Percentiles rank a stretch among this genome's conserved stretches.
These are phyloP conservation scores for Pyrgus malvae DNA, from an alignment of 2,888 invertebrate genomes.

Conservation along the genomic window DNA sequence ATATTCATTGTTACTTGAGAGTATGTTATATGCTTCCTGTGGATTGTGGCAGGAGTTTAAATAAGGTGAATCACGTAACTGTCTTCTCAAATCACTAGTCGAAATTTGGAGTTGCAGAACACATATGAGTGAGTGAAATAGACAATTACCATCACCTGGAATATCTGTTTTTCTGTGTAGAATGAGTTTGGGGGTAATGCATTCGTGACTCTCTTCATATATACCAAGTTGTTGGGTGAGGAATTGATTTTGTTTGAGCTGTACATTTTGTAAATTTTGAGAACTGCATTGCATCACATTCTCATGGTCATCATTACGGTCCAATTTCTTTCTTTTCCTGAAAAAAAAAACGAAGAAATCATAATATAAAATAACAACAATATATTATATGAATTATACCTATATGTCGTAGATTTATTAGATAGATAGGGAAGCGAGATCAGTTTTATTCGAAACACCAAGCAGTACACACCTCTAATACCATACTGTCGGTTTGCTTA, in stretches of 20 bases:
- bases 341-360: slow-evolving; percentile 41
- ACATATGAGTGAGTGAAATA: slow-evolving; percentile 42
- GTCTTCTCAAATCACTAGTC: slow-evolving; percentile 45
- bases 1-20: slow-evolving; percentile 42
- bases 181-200: slow-evolving; percentile 43
- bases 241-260: slow-evolving; percentile 36
- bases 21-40: slow-evolving; percentile 45
- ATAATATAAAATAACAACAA: slow-evolving; percentile 40
- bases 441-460: no score
- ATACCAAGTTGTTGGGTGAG: slow-evolving; percentile 30
- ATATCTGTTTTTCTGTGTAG: slow-evolving; percentile 43
- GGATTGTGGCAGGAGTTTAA: slow-evolving; percentile 49
- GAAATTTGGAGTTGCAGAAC: slow-evolving; percentile 46
- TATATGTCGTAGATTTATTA: no score
- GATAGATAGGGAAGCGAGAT: no score
- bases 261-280: slow-evolving; percentile 37
- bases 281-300: slow-evolving; percentile 38
- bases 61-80: slow-evolving; percentile 47
- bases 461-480: no score
- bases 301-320: slow-evolving; percentile 40
- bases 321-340: slow-evolving; percentile 41
- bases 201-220: slow-evolving; percentile 40
- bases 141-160: slow-evolving; percentile 37
- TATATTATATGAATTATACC: no score
- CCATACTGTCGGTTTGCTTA: no score